Evolutionary conservation across 2,888 invertebrate genomes (phyloP), one percentile per base, ranked within the genome.

Genomic region (Hirtodrosophila trivittata): DNA sequence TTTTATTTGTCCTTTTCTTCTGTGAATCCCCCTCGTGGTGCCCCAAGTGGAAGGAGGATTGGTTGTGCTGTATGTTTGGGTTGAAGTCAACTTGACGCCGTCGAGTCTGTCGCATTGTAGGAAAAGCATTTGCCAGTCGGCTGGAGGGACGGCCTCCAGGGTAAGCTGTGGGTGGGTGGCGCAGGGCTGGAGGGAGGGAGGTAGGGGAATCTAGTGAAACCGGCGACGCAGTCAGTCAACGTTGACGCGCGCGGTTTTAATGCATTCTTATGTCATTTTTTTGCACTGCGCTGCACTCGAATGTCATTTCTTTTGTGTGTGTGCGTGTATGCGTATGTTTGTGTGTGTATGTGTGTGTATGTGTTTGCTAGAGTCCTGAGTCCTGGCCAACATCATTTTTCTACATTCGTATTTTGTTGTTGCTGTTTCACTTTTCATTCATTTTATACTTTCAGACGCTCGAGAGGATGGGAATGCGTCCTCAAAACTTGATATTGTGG

Each of bases 241-340:
- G 82, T 85, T 82, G 87, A 87, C 78, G 87, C 75, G 82, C 75
- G 78, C 65, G 70, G 57, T 85, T 83, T 85, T 85, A 83, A 83
- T 83, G 85, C 82, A 83, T 83, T 83, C 83, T 85, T 85, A 83
- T 83, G 82, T 85, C 77, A 85, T 85, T 83, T 83, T n/a, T 83
- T 80, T 77, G 68, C 82, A 72, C 76, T 63, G 65, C 63, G 64
- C 63, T 77, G 75, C 85, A 83, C 80, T 82, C 72, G 71, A 78
- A 82, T 85, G 66, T 82, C 77, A 77, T 76, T 81, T 77, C 78
- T 62, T 68, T 68, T 80, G 33, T 58, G 21, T 26, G 28, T 26
- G 25, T 39, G 50, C 30, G 47, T 10, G 47, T 37, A 13, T 8
- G 25, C 9, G 51, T 21, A 21, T 18, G 49, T 51, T 7, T 16